Evolutionary conservation across 2,113 vertebrate genomes (phyloP), one percentile per base, ranked within the genome.

Genomic region (Rhadina sibilatrix): DNA sequence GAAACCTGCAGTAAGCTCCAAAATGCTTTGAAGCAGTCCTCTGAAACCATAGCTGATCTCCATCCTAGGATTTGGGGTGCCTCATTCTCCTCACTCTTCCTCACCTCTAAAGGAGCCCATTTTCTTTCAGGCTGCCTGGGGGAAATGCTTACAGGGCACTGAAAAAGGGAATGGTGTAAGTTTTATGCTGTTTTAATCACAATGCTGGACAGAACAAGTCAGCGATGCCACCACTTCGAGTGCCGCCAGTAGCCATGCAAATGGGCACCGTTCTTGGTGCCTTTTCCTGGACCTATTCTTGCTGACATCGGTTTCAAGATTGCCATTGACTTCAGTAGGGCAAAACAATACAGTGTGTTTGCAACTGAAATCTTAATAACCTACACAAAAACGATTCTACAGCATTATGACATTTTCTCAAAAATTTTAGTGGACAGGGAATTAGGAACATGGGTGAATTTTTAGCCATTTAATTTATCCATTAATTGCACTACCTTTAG

Each of bases 211-310:
- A 85, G 23, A 66, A 66, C 60, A 15, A 4, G 7, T 12, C n/a
- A 46, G 44, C 12, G 72, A 8, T 54, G 75, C 44, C 44, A 84
- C 84, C 50, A 78, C 63, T 88, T 44, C 2, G 3, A 6, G 35
- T 19, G 21, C 46, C 6, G 5, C 25, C 65, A 72, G 50, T 2
- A 76, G 19, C 40, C 61, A 20, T 5, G 14, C 12, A 69, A 79
- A 90, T 5, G 10, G 42, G 11, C 2, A 4, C 23, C 0, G 0
- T 4, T 53, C 53, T 79, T 37, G 10, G 13, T 69, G 71, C 24
- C 46, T 60, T 35, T 87, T 78, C 42, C 47, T 46, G 28, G 25
- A 79, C 31, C 33, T 65, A 3, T 23, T 59, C 47, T 66, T 56
- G 68, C 1, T 27, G 52, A 75, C 82, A 70, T 37, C 0, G 0